These are phyloP conservation scores for Iguana delicatissima DNA, from an alignment of 2,797 vertebrate genomes.

Conservation along the genomic window DNA sequence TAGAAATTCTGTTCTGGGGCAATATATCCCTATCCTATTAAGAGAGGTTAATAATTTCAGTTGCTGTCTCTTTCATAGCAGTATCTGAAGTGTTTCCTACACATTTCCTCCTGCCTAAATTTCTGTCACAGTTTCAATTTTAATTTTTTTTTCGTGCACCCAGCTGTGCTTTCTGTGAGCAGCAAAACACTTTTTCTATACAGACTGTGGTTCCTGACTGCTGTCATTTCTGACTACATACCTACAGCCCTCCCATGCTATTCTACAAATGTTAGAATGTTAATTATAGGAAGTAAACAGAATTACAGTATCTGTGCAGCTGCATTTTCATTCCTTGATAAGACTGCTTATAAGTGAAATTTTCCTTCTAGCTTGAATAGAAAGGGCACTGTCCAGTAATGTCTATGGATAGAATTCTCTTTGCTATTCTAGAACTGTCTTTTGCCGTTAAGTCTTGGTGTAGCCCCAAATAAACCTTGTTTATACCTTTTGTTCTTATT, in stretches of 20 bases:
- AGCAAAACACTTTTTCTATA: background rate
- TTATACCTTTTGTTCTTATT: constrained; percentile 4
- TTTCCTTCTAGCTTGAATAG: background rate
- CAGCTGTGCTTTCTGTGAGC: background rate
- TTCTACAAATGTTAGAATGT: background rate
- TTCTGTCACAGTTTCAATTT: background rate
- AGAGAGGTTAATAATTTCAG: constrained; percentile 3
- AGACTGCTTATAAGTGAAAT: background rate
- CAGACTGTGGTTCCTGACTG: background rate
- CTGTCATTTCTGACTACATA: background rate
- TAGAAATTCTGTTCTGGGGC: constrained; percentile 14
- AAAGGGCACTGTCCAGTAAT: background rate
- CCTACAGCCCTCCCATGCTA: background rate
- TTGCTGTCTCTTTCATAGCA: background rate
- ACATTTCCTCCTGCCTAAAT: too few relatives aligned
- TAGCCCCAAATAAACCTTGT: background rate
- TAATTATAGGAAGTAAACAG: background rate
- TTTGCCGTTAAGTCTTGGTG: background rate
- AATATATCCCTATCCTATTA: background rate
- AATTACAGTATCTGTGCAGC: background rate
- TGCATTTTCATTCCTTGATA: background rate
- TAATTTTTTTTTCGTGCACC: background rate
- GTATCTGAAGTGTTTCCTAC: background rate
- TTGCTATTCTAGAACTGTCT: constrained; percentile 2
- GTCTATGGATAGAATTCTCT: background rate